phyloP scores from a whole-genome alignment of 1,140 invertebrate species.

The Drosophila carrolli region DNA sequence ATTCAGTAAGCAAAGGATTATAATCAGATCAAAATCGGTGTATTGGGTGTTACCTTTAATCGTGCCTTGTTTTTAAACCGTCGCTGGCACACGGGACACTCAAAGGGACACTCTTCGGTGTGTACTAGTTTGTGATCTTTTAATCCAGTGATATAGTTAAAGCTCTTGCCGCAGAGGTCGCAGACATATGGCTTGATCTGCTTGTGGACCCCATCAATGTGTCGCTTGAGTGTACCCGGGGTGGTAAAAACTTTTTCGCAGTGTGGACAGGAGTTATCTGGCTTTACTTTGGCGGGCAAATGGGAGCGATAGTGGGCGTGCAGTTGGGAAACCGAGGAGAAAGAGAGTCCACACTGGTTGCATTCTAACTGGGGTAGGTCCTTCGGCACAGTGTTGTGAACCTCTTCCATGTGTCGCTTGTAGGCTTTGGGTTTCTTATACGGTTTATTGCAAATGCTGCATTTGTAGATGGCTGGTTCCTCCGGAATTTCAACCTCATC shows the following conservation, averaged over 20 bases:
- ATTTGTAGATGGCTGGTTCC: slow-evolving; percentile 32
- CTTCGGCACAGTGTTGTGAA: slow-evolving; percentile 41
- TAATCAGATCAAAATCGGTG: no score
- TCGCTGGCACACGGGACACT: slow-evolving; percentile 84
- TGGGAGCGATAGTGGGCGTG: slow-evolving; percentile 84
- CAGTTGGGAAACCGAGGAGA: slow-evolving; percentile 79
- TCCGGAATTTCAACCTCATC: slow-evolving; percentile 7
- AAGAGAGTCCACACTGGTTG: slow-evolving; percentile 75
- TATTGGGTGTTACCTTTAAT: slow-evolving; percentile 54
- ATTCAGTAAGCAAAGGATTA: no score
- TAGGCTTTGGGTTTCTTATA: slow-evolving; percentile 65
- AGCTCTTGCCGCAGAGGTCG: slow-evolving; percentile 84
- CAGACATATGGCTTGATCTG: slow-evolving; percentile 85
- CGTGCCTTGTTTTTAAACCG: slow-evolving; percentile 82
- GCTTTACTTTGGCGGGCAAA: slow-evolving; percentile 79
- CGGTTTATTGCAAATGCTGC: slow-evolving; percentile 55
- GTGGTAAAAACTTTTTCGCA: slow-evolving; percentile 80
- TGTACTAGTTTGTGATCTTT: slow-evolving; percentile 85
- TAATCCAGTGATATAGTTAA: slow-evolving; percentile 85
- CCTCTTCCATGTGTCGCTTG: slow-evolving; percentile 60
- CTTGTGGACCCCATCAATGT: slow-evolving; percentile 85
- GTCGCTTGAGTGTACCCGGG: slow-evolving; percentile 74
- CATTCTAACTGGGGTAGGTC: slow-evolving; percentile 63
- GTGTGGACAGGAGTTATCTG: slow-evolving; percentile 75
- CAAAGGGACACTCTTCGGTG: slow-evolving; percentile 85